Evolutionary conservation across 2,888 invertebrate species (phyloP), one percentile per base, ranked within the genome.

Genomic region (Tenthredo mesomela): DNA sequence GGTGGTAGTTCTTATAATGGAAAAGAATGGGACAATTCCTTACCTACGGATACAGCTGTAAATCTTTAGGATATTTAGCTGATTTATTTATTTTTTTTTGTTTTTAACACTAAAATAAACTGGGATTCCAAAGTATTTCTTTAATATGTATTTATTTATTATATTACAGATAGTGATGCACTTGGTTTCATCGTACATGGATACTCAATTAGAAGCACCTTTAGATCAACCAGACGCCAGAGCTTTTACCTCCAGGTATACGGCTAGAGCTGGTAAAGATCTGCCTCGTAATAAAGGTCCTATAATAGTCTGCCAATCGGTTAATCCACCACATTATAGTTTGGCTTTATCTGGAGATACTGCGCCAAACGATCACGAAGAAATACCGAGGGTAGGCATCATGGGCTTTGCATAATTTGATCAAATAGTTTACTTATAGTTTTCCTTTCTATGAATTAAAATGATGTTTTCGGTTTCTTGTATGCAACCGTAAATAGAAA

Each of bases 41-140:
- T 97, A 88, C 98, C 98, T 18, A 96, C 97, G n/a, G 98, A 99
- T 94, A 96, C 97, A 40, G 97, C 96, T 90, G 96, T 98, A 93
- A 93, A 93, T 90, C 75, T 85, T 85, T 15, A 18, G 29, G 1
- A 18, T 71, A 70, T 37, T n/a, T 18, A 37, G 73, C 43, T 33
- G 77, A 18, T 75, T 75, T 7, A 0, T 7, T 37, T 25, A 0
- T 37, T 7, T 37, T 25, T 54, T 29, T 37, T 37, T 61, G 29
- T 29, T 61, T 25, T 40, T 40, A 50, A 21, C 43, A n/a, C 18
- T 7, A 18, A 6, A 12, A 25, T 15, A 54, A 54, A 29, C 18
- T 47, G 43, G 18, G 7, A 4, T 1, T 33, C 12, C 12, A 77
- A 18, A 15, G 10, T 33, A 50, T 15, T 50, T 65, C 7, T 47